Base-by-base conservation (phyloP, 2,797 vertebrate genomes). In the Capromys pilorides region DNA sequence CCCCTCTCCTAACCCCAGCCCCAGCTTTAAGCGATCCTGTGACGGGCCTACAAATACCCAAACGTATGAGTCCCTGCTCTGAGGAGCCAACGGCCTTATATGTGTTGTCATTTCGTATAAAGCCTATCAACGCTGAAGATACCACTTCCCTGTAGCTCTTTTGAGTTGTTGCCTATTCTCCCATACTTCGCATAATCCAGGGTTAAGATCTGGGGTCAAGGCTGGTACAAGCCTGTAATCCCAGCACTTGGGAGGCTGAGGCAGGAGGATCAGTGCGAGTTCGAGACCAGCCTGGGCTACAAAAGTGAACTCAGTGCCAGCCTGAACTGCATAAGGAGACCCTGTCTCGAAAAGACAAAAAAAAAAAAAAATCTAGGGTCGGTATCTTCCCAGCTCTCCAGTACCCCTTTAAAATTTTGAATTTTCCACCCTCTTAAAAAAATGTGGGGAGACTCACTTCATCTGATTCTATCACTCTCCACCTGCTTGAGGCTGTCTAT, bases 81-180 rank as follows among this genome's bases (percentile, higher is more conserved):
- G 75, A 67, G 83, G 78, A 96, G 69, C 69, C 64, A 21, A 84
- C 69, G 39, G 49, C 36, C 3, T 93, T 69, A 41, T 10, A 2
- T 51, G 69, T 59, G 64, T 18, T 84, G 16, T 69, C 18, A n/a
- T 41, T 24, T 73, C 61, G 51, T 66, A 45, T 80, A 19, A 94
- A 79, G 82, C 9, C 39, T 71, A 6, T 41, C 51, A 81, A 45
- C 61, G 0, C 41, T 36, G 21, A 67, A 22, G n/a, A 24, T 41
- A 41, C 26, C 45, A 41, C 19, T 94, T 86, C 31, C 28, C 9
- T 82, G 4, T 11, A 62, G 33, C 81, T 94, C 49, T 90, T 75
- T 84, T 49, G 75, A 90, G 31, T 85, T 9, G 61, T 71, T 91
- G n/a, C 59, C 41, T 75, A n/a, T 88, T 88, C 59, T 94, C 54